Evolutionary conservation across 2,888 invertebrate genomes (phyloP).

Genomic region (Pachycephus smyrnensis): DNA sequence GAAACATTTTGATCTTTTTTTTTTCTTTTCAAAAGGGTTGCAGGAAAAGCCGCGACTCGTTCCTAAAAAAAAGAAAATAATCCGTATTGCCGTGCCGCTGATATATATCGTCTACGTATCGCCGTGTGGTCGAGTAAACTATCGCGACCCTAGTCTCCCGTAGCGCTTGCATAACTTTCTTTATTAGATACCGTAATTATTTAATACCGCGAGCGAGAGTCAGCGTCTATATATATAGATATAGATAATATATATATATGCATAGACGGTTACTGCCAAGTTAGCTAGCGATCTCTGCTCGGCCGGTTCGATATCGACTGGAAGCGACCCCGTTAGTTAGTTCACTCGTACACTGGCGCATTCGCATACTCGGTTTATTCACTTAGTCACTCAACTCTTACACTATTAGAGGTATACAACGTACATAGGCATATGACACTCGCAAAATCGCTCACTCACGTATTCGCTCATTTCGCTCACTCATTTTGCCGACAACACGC

Average conservation of each 20-base stretch:
- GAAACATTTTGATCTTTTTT: not conserved
- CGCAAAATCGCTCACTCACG: slow-evolving; percentile 32
- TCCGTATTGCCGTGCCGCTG: not conserved
- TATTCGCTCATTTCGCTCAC: slow-evolving; percentile 13
- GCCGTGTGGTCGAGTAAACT: not conserved
- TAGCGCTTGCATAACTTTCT: slow-evolving; percentile 45
- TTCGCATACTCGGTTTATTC: slow-evolving; percentile 5
- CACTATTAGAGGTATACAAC: slow-evolving; percentile 13
- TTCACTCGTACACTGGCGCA: slow-evolving; percentile 15
- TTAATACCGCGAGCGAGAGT: slow-evolving; percentile 35
- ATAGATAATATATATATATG: slow-evolving; percentile 13
- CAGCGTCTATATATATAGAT: slow-evolving; percentile 21
- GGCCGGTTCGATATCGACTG: slow-evolving; percentile 50
- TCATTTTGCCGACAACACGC: slow-evolving; percentile 15
- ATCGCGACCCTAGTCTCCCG: slow-evolving; percentile 4
- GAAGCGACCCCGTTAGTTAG: slow-evolving; percentile 37
- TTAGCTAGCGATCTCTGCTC: slow-evolving; percentile 18
- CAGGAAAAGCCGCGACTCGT: not conserved
- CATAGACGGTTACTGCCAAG: not conserved
- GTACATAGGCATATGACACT: too few relatives aligned
- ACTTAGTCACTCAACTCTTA: slow-evolving; percentile 8
- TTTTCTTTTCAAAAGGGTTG: not conserved
- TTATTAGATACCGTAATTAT: slow-evolving; percentile 46
- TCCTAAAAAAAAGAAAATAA: not conserved
- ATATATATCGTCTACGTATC: not conserved